Base-by-base conservation (phyloP, 2,797 vertebrate species). In the Sitta carolinensis region DNA sequence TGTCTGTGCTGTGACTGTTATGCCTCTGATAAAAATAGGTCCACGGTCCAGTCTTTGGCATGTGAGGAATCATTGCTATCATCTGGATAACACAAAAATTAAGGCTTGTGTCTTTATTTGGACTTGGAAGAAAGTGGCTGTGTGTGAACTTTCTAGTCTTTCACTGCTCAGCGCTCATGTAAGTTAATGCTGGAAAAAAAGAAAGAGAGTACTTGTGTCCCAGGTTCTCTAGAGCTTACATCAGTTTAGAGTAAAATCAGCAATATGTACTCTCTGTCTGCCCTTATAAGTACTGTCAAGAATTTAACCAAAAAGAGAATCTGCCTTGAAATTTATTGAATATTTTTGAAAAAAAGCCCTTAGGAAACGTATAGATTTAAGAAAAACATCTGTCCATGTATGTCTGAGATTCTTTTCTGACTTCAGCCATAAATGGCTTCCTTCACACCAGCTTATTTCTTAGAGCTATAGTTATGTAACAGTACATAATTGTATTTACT, bases 1-100 rank as follows among this genome's bases (percentile, higher is more conserved):
- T 54, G 25, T 64, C 64, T 68, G 11, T 91, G 77, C 77, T 80
- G 68, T 83, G 81, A 32, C 63, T 58, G 50, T 84, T 92, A 77
- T 16, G 57, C 48, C 72, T 45, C 68, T 61, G 83, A 69, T 67
- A 96, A 96, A 96, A 94, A 95, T 91, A 90, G 70, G 61, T 84
- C 34, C 54, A 47, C 5, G 29, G 83, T 84, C 58, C 93, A 81
- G 74, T 63, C 54, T 88, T 52, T 67, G 84, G 82, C 92, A 92
- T 85, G 62, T 79, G 55, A 88, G 62, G 76, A 92, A 95, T 95
- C 15, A 0, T 82, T 80, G 72, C 86, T 89, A 43, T 94, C 61
- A 95, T 92, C 64, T 85, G 64, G 64, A 68, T 80, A 94, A 52
- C 42, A 42, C 22, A 83, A 78, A 95, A 95, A 92, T 87, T 89